phyloP scores from a whole-genome alignment of 1,140 invertebrate genomes.

The Drosophila watanabei region DNA sequence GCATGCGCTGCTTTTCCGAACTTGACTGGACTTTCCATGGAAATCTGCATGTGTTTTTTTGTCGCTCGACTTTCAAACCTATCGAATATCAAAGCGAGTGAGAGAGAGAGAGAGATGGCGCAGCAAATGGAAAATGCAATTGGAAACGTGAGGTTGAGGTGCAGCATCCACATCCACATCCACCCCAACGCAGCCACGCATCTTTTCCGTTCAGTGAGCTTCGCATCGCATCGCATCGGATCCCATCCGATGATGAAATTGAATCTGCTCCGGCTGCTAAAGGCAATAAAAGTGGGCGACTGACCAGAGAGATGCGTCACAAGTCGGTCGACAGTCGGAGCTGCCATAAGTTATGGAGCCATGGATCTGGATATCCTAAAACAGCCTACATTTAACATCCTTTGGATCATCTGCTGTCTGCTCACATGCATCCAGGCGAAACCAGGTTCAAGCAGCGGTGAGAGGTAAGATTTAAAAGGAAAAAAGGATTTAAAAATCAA shows the following conservation, averaged over 20 bases:
- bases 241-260: constrained; percentile 30
- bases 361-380: constrained; percentile 51
- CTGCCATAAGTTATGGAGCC: constrained; percentile 40
- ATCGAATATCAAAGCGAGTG: constrained; percentile 68
- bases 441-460: constrained; percentile 49
- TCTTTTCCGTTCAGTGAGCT: constrained; percentile 43
- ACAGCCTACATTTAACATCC: constrained; percentile 7
- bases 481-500: background rate
- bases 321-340: constrained; percentile 63
- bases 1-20: constrained; percentile 68
- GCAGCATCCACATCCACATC: constrained; percentile 7
- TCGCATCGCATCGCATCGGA: constrained; percentile 4
- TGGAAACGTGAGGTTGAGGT: constrained; percentile 70
- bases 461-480: constrained; percentile 47
- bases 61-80: constrained; percentile 64
- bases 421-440: constrained; percentile 10
- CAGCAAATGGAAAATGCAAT: constrained; percentile 70
- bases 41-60: constrained; percentile 18
- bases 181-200: constrained; percentile 2
- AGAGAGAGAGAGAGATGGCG: constrained; percentile 8
- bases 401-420: constrained; percentile 20
- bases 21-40: constrained; percentile 35
- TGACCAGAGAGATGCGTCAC: constrained; percentile 66
- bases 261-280: constrained; percentile 30
- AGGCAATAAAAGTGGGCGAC: constrained; percentile 78